These are phyloP conservation scores for Caenorhabditis sinica DNA, from an alignment of 2,888 invertebrate species.

Conservation along the genomic window DNA sequence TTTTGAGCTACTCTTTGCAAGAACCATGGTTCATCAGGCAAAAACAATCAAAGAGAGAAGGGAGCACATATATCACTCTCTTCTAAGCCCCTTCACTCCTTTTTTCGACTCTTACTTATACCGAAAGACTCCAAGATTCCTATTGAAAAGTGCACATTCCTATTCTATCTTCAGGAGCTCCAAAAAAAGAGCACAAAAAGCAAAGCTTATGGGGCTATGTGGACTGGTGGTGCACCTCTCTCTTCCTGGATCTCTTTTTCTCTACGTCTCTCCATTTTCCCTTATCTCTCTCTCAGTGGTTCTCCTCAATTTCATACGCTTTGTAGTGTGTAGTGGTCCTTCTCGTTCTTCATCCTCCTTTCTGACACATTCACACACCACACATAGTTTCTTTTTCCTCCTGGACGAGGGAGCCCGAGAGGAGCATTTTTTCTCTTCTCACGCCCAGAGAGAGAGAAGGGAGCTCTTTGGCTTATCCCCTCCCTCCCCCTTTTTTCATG, in stretches of 20 bases:
- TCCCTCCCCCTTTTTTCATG: too few relatives aligned
- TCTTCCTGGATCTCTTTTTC: too few relatives aligned
- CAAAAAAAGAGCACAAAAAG: neutral
- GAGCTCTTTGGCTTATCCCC: conserved; percentile 16
- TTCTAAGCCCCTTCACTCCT: neutral
- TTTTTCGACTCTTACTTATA: neutral
- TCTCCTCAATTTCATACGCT: conserved; percentile 41
- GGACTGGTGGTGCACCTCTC: neutral
- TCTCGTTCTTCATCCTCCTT: neutral
- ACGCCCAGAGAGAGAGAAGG: neutral
- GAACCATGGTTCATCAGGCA: neutral
- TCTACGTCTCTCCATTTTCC: neutral
- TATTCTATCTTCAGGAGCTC: conserved; percentile 2
- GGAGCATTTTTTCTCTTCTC: conserved; percentile 2
- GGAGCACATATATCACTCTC: conserved; percentile 1
- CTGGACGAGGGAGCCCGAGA: neutral
- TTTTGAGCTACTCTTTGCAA: neutral
- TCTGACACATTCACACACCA: conserved; percentile 40
- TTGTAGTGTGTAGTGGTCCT: conserved; percentile 27
- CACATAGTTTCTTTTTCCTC: conserved; percentile 29
- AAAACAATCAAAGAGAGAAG: neutral
- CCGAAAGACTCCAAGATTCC: neutral
- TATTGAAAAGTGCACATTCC: conserved; percentile 13
- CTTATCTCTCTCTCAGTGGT: neutral
- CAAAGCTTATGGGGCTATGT: conserved; percentile 15